These are phyloP conservation scores for Spilogale gracilis DNA, from an alignment of 2,113 vertebrate species.

Conservation along the genomic window DNA sequence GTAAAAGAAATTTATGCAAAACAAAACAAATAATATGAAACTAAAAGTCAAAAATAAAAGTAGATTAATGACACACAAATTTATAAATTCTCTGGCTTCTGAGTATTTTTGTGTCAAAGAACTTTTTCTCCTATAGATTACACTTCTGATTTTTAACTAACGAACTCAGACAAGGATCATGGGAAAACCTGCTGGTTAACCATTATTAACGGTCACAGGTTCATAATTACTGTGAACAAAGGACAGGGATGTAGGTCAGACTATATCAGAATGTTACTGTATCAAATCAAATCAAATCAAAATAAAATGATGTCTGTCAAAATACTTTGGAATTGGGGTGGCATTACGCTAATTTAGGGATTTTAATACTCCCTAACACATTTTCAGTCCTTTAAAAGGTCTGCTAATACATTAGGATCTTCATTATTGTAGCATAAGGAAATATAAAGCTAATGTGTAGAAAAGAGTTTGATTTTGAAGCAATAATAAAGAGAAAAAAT, in stretches of 20 bases:
- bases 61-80: not conserved
- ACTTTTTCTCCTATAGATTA: not conserved
- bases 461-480: not conserved
- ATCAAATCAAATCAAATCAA: not conserved
- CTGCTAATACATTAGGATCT: not conserved
- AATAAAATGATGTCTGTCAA: not conserved
- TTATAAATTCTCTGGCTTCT: not conserved
- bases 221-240: not conserved
- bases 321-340: not conserved
- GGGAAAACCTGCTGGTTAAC: not conserved
- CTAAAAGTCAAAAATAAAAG: not conserved
- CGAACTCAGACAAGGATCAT: not conserved
- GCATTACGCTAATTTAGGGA: not conserved
- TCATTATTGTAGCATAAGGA: not conserved
- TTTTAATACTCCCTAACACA: not conserved
- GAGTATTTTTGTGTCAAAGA: not conserved
- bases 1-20: not conserved
- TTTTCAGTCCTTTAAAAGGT: not conserved
- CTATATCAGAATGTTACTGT: not conserved
- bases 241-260: not conserved
- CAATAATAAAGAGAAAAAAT: not conserved
- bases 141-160: not conserved
- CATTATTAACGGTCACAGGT: not conserved
- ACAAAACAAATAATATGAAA: constrained; percentile 6
- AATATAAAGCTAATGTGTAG: not conserved